Conservation (phyloP, 1,140 invertebrate genomes). For the Drosophila varians region DNA sequence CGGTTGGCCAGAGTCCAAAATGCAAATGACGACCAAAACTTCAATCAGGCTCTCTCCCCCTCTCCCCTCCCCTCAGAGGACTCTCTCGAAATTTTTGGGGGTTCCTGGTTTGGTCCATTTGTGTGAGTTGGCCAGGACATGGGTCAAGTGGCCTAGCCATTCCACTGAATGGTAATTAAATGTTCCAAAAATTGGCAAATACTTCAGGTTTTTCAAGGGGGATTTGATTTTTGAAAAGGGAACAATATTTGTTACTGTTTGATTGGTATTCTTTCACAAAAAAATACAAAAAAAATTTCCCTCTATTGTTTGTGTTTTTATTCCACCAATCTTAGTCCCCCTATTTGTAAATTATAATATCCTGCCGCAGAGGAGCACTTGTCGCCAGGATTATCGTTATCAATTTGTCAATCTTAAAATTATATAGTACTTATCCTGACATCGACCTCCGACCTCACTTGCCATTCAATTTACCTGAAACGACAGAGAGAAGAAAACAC, state of each 20-base stretch:
- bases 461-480: slow-evolving; percentile 29
- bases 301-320: too few species aligned
- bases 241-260: neutral
- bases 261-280: neutral
- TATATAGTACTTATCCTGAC: slow-evolving; percentile 3
- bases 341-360: too few species aligned
- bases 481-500: neutral
- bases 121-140: neutral
- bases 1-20: slow-evolving; percentile 53
- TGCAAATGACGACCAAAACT: slow-evolving; percentile 41
- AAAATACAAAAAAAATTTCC: too few species aligned
- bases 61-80: neutral
- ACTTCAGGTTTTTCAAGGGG: neutral
- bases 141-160: neutral
- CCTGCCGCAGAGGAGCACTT: neutral
- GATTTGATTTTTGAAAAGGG: neutral
- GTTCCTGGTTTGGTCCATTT: neutral
- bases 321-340: too few species aligned
- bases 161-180: neutral
- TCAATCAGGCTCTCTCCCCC: too few species aligned
- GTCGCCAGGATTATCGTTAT: neutral
- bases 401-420: neutral
- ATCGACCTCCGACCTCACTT: neutral
- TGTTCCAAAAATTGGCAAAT: neutral
- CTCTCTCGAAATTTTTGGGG: neutral